phyloP scores from a whole-genome alignment of 2,888 invertebrate genomes.

The Octodonta nipae region DNA sequence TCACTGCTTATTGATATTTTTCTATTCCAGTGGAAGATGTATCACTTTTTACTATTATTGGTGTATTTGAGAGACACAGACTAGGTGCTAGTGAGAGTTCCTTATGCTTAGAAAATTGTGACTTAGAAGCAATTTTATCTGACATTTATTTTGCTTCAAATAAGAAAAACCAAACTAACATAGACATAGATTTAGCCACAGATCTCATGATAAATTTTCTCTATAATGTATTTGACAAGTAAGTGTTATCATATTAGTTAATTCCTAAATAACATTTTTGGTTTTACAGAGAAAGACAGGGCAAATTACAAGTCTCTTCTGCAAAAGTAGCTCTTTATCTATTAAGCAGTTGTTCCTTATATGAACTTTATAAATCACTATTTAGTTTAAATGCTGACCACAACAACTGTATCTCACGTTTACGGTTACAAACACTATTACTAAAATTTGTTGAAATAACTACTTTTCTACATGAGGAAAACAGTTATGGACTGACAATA shows the following conservation, averaged over 20 bases:
- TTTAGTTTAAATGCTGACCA: constrained; percentile 61
- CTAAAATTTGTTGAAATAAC: constrained; percentile 47
- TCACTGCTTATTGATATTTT: constrained; percentile 1
- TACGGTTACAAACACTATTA: constrained; percentile 47
- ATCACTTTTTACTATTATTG: constrained; percentile 44
- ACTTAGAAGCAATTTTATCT: constrained; percentile 56
- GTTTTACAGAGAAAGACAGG: constrained; percentile 43
- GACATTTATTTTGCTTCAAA: constrained; percentile 63
- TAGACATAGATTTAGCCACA: constrained; percentile 49
- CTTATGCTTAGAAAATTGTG: constrained; percentile 50
- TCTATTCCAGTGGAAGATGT: constrained; percentile 28
- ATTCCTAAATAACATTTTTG: constrained; percentile 3
- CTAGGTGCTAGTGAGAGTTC: constrained; percentile 55
- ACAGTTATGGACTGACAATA: constrained; percentile 46
- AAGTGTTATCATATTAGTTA: too few relatives aligned
- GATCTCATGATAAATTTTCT: constrained; percentile 53
- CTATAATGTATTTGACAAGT: constrained; percentile 56
- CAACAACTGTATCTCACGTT: constrained; percentile 57
- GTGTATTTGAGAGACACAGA: constrained; percentile 59
- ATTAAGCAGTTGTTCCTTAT: constrained; percentile 49
- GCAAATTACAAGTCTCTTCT: constrained; percentile 51
- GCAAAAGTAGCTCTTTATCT: constrained; percentile 55
- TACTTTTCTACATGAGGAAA: constrained; percentile 48
- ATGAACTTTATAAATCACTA: constrained; percentile 51
- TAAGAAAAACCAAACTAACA: constrained; percentile 48